Evolutionary conservation across 2,888 invertebrate species (phyloP).

Genomic region (Stenichneumon culpator): DNA sequence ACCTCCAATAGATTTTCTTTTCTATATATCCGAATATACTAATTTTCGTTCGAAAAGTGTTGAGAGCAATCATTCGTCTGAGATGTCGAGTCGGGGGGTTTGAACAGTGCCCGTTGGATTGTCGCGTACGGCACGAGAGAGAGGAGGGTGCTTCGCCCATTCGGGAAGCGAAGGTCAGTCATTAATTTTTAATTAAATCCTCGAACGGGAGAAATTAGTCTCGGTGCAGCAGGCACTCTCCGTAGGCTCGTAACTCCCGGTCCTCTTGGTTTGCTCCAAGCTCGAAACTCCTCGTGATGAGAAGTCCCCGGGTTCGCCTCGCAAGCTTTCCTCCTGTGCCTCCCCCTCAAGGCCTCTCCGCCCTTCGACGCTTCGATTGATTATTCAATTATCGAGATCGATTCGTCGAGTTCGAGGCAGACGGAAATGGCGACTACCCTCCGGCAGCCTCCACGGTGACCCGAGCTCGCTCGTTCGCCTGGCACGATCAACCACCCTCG

Average conservation of each 20-base stretch:
- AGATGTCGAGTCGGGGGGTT: neutral
- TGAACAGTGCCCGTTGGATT: neutral
- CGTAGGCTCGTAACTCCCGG: slow-evolving; percentile 38
- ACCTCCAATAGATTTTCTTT: no score
- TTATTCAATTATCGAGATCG: slow-evolving; percentile 83
- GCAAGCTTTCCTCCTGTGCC: slow-evolving; percentile 9
- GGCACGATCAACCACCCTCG: slow-evolving; percentile 34
- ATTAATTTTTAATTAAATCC: slow-evolving; percentile 80
- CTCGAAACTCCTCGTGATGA: slow-evolving; percentile 56
- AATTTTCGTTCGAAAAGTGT: neutral
- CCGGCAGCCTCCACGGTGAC: slow-evolving; percentile 55
- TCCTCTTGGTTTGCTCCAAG: slow-evolving; percentile 46
- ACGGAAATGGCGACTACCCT: slow-evolving; percentile 80
- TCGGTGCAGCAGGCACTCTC: slow-evolving; percentile 62
- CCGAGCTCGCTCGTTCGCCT: slow-evolving; percentile 10
- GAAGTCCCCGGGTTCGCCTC: slow-evolving; percentile 51
- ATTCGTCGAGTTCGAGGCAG: slow-evolving; percentile 73
- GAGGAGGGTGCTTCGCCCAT: neutral
- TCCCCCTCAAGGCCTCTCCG: slow-evolving; percentile 19
- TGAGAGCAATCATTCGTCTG: neutral
- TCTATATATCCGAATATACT: neutral
- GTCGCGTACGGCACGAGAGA: neutral
- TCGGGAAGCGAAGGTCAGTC: slow-evolving; percentile 30
- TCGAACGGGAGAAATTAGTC: slow-evolving; percentile 76
- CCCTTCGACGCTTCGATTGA: slow-evolving; percentile 76